These are phyloP conservation scores for Empidonax alnorum DNA, from an alignment of 2,113 vertebrate species.

Conservation along the genomic window DNA sequence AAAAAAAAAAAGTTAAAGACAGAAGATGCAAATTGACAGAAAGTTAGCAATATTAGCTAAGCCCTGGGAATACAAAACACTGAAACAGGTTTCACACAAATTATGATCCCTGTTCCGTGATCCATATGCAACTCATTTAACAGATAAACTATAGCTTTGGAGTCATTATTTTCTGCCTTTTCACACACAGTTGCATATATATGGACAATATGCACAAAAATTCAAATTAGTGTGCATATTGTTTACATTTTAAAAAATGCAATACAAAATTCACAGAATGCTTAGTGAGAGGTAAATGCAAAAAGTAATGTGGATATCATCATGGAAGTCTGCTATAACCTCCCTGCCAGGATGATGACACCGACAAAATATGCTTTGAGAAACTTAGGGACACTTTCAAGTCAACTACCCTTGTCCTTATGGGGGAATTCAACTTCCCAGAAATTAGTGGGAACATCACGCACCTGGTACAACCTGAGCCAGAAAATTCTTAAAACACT, in stretches of 20 bases:
- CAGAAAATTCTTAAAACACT: background rate
- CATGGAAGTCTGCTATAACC: background rate
- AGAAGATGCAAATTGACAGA: background rate
- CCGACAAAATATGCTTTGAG: background rate
- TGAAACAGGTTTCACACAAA: background rate
- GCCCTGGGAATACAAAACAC: background rate
- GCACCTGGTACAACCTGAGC: background rate
- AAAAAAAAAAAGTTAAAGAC: background rate
- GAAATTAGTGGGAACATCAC: background rate
- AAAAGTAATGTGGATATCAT: background rate
- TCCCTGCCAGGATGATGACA: background rate
- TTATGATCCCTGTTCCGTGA: background rate
- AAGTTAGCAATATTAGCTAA: background rate
- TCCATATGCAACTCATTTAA: background rate
- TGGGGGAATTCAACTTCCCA: background rate
- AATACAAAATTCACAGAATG: background rate
- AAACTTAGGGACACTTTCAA: background rate
- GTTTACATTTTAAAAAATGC: background rate
- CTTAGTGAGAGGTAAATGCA: background rate
- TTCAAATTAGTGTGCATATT: background rate
- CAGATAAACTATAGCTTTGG: background rate
- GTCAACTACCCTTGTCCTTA: background rate
- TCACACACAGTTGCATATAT: background rate
- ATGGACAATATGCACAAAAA: background rate
- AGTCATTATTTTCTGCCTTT: background rate